Percentiles rank a stretch among this genome's conserved stretches.
Conservation (phyloP, 2,797 vertebrate species). For the Scolopax rusticola region DNA sequence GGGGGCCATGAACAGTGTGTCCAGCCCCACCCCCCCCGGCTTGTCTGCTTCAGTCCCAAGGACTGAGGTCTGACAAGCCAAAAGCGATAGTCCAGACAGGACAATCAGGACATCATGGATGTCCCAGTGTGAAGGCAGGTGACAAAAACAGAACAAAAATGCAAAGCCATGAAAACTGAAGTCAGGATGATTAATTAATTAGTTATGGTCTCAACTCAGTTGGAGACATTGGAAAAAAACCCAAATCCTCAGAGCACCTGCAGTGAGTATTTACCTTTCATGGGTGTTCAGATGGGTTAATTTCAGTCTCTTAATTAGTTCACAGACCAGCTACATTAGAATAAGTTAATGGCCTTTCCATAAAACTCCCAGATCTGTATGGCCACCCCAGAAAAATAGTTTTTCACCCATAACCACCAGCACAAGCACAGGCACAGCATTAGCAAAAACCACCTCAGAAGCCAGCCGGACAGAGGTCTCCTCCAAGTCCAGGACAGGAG, state of each 20-base stretch:
- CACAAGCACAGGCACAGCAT: not conserved
- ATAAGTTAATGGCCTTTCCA: not conserved
- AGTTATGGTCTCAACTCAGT: not conserved
- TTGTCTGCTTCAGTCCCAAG: not conserved
- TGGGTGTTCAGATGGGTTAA: not conserved
- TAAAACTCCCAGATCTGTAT: not conserved
- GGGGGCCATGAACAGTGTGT: not conserved
- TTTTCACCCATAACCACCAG: not conserved
- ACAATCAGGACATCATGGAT: not conserved
- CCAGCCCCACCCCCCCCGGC: not conserved
- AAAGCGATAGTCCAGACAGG: not conserved
- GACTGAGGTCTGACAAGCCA: not conserved
- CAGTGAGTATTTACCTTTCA: slow-evolving; percentile 1
- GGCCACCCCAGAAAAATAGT: not conserved
- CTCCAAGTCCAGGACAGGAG: not conserved
- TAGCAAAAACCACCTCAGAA: not conserved
- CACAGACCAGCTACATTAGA: not conserved
- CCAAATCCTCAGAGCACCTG: slow-evolving; percentile 11
- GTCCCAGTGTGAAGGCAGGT: not conserved
- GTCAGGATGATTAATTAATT: slow-evolving; percentile 23
- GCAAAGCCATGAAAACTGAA: not conserved
- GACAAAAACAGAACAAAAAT: not conserved
- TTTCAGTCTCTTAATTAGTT: slow-evolving; percentile 26
- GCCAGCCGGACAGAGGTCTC: not conserved
- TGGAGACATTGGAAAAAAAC: not conserved